phyloP scores from a whole-genome alignment of 2,888 invertebrate species.

The Parasteatoda lunata region DNA sequence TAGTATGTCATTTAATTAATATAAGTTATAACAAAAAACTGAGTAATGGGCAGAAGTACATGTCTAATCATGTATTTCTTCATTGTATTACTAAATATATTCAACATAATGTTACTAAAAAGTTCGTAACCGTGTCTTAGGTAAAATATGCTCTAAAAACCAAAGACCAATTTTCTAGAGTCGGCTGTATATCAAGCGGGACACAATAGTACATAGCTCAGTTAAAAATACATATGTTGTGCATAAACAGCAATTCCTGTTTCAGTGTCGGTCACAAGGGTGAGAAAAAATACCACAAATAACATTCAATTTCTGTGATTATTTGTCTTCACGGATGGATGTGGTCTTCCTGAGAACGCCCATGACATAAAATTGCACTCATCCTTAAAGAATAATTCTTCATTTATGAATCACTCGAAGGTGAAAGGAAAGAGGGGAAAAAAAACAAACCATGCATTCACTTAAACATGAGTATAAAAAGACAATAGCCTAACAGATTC shows the following conservation, averaged over 20 bases:
- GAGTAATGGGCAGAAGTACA: too few relatives aligned
- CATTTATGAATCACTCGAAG: slow-evolving; percentile 35
- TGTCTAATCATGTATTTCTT: too few relatives aligned
- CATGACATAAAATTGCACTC: slow-evolving; percentile 58
- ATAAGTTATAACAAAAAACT: too few relatives aligned
- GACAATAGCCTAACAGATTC: slow-evolving; percentile 7
- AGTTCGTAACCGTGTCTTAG: too few relatives aligned
- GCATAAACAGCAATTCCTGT: slow-evolving; percentile 38
- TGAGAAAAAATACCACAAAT: slow-evolving; percentile 23
- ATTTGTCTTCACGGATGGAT: slow-evolving; percentile 37
- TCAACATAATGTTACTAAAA: too few relatives aligned
- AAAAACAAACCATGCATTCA: slow-evolving; percentile 41
- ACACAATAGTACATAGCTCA: slow-evolving; percentile 19
- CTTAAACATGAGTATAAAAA: slow-evolving; percentile 43
- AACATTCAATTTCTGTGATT: neutral
- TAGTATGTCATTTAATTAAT: too few relatives aligned
- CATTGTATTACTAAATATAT: too few relatives aligned
- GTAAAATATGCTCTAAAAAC: slow-evolving; percentile 27
- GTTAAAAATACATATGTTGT: neutral
- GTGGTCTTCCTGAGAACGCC: slow-evolving; percentile 37
- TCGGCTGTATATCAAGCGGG: slow-evolving; percentile 11
- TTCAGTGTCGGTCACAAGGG: slow-evolving; percentile 15
- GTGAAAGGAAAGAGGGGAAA: slow-evolving; percentile 32
- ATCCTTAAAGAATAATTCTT: slow-evolving; percentile 24
- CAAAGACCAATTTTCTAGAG: slow-evolving; percentile 12